These are phyloP conservation scores for Cyprinodon variegatus DNA, from an alignment of 2,113 vertebrate species.

Conservation along the genomic window DNA sequence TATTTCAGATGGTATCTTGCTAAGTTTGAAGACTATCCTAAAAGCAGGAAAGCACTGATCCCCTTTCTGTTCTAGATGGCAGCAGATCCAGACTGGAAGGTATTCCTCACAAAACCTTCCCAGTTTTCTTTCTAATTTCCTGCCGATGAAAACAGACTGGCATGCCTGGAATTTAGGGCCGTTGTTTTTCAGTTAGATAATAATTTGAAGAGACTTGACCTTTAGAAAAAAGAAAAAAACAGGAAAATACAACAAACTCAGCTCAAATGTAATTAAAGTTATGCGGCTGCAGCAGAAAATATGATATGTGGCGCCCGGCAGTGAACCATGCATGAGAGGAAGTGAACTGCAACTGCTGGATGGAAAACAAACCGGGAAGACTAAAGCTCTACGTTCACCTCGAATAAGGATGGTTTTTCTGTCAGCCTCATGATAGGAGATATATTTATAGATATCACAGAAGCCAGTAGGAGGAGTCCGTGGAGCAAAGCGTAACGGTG, in stretches of 20 bases:
- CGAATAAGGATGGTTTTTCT: background rate
- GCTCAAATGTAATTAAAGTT: constrained; percentile 10
- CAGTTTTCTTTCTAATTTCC: background rate
- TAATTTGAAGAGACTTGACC: background rate
- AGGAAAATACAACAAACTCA: background rate
- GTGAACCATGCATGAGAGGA: constrained; percentile 18
- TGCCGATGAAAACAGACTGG: background rate
- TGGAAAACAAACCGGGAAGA: constrained; percentile 42
- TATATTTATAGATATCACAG: background rate
- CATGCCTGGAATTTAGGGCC: too few species aligned
- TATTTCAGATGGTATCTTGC: constrained; percentile 90
- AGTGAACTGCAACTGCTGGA: constrained; percentile 12
- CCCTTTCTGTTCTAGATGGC: constrained; percentile 86
- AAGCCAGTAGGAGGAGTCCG: background rate
- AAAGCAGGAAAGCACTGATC: constrained; percentile 87
- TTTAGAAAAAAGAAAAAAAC: constrained; percentile 1
- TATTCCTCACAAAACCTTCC: background rate
- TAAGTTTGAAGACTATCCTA: constrained; percentile 96
- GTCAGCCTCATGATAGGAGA: background rate
- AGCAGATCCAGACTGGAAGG: background rate
- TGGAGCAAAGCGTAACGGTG: background rate
- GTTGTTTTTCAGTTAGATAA: too few species aligned
- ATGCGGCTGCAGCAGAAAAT: background rate
- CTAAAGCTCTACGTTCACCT: constrained; percentile 24
- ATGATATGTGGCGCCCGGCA: background rate